These are phyloP conservation scores for Drosophila rufa DNA, from an alignment of 1,140 invertebrate genomes.

Conservation along the genomic window DNA sequence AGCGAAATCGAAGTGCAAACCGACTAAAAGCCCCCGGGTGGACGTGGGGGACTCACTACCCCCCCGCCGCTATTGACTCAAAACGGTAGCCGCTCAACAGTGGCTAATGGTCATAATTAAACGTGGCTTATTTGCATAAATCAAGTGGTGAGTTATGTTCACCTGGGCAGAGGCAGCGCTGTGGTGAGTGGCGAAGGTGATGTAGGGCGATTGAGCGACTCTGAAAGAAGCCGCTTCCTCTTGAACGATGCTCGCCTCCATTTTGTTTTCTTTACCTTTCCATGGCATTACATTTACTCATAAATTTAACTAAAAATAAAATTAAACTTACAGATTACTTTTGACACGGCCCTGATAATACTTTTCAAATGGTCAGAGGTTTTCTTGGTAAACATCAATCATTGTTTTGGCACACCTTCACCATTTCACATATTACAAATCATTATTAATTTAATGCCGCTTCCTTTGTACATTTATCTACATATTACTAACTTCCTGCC, in stretches of 20 bases:
- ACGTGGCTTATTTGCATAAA: constrained; percentile 70
- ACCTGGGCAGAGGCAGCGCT: constrained; percentile 13
- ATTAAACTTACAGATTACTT: background rate
- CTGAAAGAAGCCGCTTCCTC: constrained; percentile 40
- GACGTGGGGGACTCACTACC: constrained; percentile 3
- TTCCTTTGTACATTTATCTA: constrained; percentile 10
- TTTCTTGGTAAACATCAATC: constrained; percentile 5
- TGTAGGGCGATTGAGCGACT: constrained; percentile 20
- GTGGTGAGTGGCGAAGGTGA: constrained; percentile 40
- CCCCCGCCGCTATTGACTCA: constrained; percentile 61
- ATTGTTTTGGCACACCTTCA: background rate
- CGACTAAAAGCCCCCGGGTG: constrained; percentile 44
- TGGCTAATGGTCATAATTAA: constrained; percentile 80
- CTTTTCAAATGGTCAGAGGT: background rate
- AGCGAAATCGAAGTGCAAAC: constrained; percentile 57
- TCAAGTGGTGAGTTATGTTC: constrained; percentile 61
- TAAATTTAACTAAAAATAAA: background rate
- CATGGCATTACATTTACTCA: background rate
- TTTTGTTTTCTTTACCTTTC: background rate
- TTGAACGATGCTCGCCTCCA: constrained; percentile 1
- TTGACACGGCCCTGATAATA: background rate
- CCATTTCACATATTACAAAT: background rate
- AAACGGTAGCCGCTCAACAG: constrained; percentile 79
- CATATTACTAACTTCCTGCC: constrained; percentile 8
- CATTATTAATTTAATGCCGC: constrained; percentile 15